These are phyloP conservation scores for Mesaphorura yosii DNA, from an alignment of 1,140 invertebrate genomes.

Conservation along the genomic window DNA sequence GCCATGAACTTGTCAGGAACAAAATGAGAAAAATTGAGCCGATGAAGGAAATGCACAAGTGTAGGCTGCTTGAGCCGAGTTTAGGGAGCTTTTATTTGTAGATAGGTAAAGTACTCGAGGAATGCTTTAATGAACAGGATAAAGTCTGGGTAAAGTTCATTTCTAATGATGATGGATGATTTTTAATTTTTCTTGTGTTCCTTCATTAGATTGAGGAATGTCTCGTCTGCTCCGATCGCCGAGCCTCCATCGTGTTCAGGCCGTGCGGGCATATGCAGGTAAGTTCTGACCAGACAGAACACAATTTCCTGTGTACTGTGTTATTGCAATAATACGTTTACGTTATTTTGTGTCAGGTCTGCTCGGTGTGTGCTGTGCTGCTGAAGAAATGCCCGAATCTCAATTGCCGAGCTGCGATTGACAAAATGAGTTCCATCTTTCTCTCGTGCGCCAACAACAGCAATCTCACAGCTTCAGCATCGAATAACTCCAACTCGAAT, in stretches of 20 bases:
- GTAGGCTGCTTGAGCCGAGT: too few species aligned
- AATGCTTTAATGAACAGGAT: too few species aligned
- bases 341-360: background rate
- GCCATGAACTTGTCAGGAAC: too few species aligned
- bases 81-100: too few species aligned
- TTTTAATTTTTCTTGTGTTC: constrained; percentile 17
- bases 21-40: too few species aligned
- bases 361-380: constrained; percentile 68
- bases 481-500: too few species aligned
- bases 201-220: constrained; percentile 79
- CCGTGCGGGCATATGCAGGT: constrained; percentile 91
- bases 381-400: constrained; percentile 96
- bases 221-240: constrained; percentile 86
- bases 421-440: constrained; percentile 56
- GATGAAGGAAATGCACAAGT: too few species aligned
- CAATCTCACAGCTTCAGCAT: constrained; percentile 19
- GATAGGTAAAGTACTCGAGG: too few species aligned
- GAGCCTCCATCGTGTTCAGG: constrained; percentile 78
- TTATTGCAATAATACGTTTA: constrained; percentile 4
- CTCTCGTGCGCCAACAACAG: constrained; percentile 48
- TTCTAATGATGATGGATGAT: constrained; percentile 26
- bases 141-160: constrained; percentile 23
- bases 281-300: constrained; percentile 34
- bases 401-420: constrained; percentile 77
- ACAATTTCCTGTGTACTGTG: constrained; percentile 4